Base-by-base conservation (phyloP, 2,888 invertebrate genomes). In the Altica lythri region DNA sequence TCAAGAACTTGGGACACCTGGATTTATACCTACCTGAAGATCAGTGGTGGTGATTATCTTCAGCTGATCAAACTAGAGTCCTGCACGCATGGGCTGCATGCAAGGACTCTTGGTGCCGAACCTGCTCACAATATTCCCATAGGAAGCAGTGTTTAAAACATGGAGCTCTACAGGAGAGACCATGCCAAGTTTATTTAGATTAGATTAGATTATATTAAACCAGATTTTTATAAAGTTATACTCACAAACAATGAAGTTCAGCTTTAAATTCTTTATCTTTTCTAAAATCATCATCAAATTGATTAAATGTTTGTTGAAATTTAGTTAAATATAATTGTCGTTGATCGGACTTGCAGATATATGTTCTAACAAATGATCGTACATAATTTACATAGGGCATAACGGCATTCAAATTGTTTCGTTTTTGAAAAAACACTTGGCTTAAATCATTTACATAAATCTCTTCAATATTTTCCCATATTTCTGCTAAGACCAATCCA, bases 241-340 rank as follows among this genome's bases (percentile, higher is more conserved):
- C 45, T 43, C 46, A 65, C 65, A 64, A 43, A 38, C 63, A 66
- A 62, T 85, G 83, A 72, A 86, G 77, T 72, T 86, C 86, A 52
- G 80, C 80, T 70, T 84, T 86, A 1, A 83, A 75, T 53, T 82
- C 79, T 59, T 75, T 72, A 50, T 84, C 77, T 51, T 79, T 76
- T 1, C 85, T 76, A 73, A 83, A 79, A 64, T 84, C 82, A 53
- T 78, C 75, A 59, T 83, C 82, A 55, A 86, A 79, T 14, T 79
- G 75, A 72, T 86, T 86, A 61, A 82, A 85, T 19, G 78, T 73
- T 25, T 73, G 76, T 71, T 85, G 86, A 68, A 86, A 86, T 13
- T 74, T 69, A 38, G 76, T 69, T 4, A 86, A 76, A 54, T 82
- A 68, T 46, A 79, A 77, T 68, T 84, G 84, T 69, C 83, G 84